Conservation (phyloP, 2,888 invertebrate genomes). For the Rhabditoides inermis region DNA sequence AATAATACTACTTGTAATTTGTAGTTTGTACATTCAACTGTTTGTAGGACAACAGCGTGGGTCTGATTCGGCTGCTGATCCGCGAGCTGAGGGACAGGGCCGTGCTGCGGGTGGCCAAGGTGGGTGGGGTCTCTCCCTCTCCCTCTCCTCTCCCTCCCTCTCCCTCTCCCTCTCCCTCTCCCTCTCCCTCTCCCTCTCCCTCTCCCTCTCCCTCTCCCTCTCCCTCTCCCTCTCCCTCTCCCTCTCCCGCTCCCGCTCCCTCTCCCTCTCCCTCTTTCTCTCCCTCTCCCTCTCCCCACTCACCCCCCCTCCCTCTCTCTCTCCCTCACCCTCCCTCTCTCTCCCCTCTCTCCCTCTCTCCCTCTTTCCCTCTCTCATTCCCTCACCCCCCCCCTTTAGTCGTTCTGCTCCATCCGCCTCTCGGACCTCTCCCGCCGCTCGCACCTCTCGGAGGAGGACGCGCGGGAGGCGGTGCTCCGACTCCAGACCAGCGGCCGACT, state of each 20-base stretch:
- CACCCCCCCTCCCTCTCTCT: background rate
- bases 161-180: constrained; percentile 6
- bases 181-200: background rate
- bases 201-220: background rate
- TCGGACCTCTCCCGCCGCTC: constrained; percentile 6
- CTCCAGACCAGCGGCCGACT: background rate
- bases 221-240: background rate
- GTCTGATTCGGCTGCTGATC: too few species aligned
- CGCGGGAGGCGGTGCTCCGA: background rate
- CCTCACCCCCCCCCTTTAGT: constrained; percentile 2
- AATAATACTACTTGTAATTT: too few species aligned
- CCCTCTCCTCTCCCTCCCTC: background rate
- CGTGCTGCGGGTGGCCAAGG: too few species aligned
- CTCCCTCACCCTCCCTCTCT: background rate
- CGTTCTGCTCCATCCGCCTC: constrained; percentile 9
- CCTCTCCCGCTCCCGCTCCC: background rate
- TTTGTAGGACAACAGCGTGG: too few species aligned
- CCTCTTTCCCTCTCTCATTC: background rate
- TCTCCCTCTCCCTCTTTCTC: background rate
- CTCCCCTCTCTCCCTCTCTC: background rate
- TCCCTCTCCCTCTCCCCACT: background rate
- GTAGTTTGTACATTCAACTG: too few species aligned
- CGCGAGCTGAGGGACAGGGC: too few species aligned
- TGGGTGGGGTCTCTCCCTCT: too few species aligned
- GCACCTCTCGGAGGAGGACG: constrained; percentile 8